Percentiles rank a stretch among this genome's conserved stretches.
phyloP scores from a whole-genome alignment of 2,888 invertebrate species.

The Tipula helvola region DNA sequence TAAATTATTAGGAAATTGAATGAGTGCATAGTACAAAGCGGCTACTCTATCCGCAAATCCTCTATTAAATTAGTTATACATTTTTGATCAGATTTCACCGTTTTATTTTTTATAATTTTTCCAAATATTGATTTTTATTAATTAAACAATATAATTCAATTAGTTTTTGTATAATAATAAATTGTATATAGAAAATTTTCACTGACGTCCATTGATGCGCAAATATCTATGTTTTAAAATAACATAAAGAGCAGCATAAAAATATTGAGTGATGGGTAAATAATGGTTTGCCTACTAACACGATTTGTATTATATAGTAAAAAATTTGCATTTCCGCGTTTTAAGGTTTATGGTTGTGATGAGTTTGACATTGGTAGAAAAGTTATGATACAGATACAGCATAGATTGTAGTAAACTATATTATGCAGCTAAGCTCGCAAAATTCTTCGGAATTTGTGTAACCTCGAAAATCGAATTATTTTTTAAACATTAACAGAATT shows the following conservation, averaged over 20 bases:
- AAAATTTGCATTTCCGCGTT: background rate
- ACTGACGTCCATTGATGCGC: background rate
- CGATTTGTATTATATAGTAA: background rate
- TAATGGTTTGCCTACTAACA: background rate
- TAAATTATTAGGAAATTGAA: background rate
- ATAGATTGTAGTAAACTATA: no score
- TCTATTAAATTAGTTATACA: background rate
- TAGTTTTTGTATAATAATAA: background rate
- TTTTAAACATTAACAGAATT: background rate
- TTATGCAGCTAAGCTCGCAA: no score
- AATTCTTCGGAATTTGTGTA: no score
- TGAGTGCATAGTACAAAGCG: background rate
- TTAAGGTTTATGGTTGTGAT: background rate
- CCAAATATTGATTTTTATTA: background rate
- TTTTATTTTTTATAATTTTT: background rate
- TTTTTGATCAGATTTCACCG: background rate
- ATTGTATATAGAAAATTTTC: background rate
- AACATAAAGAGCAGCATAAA: background rate
- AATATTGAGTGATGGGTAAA: background rate
- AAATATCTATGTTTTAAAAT: background rate
- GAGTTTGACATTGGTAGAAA: background rate
- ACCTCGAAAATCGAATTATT: background rate
- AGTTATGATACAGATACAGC: no score
- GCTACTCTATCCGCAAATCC: background rate
- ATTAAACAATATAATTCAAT: background rate